phyloP scores from a whole-genome alignment of 2,797 vertebrate genomes.

The Pyrocephalus nanus region DNA sequence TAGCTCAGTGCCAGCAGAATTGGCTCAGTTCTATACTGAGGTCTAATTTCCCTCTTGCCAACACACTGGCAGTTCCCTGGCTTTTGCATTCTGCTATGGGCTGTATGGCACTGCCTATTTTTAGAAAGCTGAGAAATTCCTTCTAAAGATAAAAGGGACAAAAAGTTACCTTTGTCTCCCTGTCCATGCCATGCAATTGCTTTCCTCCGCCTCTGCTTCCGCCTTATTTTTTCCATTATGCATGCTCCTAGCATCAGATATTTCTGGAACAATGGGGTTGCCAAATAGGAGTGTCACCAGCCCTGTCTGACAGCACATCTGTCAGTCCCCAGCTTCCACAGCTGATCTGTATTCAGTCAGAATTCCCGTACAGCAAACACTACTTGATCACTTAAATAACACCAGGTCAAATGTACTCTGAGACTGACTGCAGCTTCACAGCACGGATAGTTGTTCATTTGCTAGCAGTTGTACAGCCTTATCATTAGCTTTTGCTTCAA shows the following conservation, averaged over 20 bases:
- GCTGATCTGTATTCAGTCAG: neutral
- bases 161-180: neutral
- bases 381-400: neutral
- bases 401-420: neutral
- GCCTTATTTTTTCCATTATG: neutral
- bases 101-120: neutral
- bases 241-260: neutral
- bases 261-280: neutral
- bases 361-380: neutral
- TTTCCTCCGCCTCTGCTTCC: neutral
- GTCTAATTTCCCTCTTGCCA: neutral
- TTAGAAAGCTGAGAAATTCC: neutral
- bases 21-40: neutral
- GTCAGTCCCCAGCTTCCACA: neutral
- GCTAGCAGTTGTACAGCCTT: neutral
- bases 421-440: neutral
- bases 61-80: neutral
- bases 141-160: neutral
- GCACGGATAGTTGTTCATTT: neutral
- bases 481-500: neutral
- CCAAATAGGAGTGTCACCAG: neutral
- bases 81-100: neutral
- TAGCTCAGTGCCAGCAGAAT: neutral
- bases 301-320: neutral
- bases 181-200: neutral